Evolutionary conservation across 1,140 invertebrate species (phyloP), one percentile per base, ranked within the genome.

Genomic region (Aphaenogaster rudis): DNA sequence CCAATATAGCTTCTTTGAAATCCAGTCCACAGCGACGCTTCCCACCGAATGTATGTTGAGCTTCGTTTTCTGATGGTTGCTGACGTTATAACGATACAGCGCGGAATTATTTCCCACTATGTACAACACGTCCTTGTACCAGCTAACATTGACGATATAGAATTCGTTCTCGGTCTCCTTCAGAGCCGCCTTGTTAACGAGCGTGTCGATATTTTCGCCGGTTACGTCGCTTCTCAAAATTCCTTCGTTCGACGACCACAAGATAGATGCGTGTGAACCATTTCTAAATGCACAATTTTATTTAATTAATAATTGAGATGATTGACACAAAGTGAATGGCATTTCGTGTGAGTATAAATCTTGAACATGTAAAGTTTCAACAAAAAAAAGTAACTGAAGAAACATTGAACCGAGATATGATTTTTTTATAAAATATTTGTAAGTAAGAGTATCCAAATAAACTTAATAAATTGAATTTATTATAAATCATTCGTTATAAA

Each of bases 1-100:
- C 98, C 98, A 99, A 92, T 99, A 99, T 0, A 99, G 93, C 93
- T 98, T 98, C 42, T 97, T 97, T 0, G 98, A 98, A 45, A 99
- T 96, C 98, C 98, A 99, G 92, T 99, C 98, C 2, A 99, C 97
- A 0, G 98, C 97, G 28, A 99, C 96, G 88, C 97, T 97, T 0
- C 97, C 97, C 1, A 98, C 98, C 33, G 97, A 97, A 61, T 97
- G 96, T 84, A 97, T 96, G 90, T 97, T 97, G 9, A 95, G 93
- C 88, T 97, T 95, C 21, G 95, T 93, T 11, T 96, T 96, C 17
- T 96, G 94, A 66, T 96, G 96, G 2, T 94, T 96, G 0, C 96
- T 97, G 1, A 96, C 96, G 91, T 98, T 98, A 84, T 97, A 97
- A 94, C 96, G 96, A 91, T 97, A 96, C 0, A 98, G 96, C 17